Conservation (phyloP, 2,113 vertebrate species). For the Haemorhous mexicanus region DNA sequence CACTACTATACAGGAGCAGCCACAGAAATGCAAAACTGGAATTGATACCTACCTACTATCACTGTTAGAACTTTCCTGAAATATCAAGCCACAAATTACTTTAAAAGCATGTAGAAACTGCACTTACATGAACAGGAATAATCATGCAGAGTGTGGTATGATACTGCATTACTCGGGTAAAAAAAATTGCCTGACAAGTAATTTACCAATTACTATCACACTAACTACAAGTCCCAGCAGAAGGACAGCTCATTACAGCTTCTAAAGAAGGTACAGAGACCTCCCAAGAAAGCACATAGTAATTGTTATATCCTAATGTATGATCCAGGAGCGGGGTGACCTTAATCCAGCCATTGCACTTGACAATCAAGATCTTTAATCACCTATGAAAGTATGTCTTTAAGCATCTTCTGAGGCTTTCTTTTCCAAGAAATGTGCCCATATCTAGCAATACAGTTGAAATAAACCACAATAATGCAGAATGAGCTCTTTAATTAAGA, state of each 20-base stretch:
- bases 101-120: background rate
- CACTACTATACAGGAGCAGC: background rate
- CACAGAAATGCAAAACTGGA: background rate
- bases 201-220: background rate
- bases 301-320: background rate
- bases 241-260: background rate
- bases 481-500: background rate
- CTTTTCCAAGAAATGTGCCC: background rate
- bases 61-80: background rate
- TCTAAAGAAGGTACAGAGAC: background rate
- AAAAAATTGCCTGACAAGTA: background rate
- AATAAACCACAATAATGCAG: background rate
- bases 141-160: background rate
- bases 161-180: background rate
- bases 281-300: background rate
- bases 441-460: background rate
- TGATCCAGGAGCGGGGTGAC: background rate
- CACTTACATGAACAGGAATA: background rate
- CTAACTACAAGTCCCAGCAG: background rate
- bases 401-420: background rate
- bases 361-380: background rate
- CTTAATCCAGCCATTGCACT: background rate
- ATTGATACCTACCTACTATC: background rate
- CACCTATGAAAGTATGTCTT: background rate
- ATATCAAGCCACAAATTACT: background rate